Evolutionary conservation across 1,140 invertebrate species (phyloP).

Genomic region (Teleogryllus occipitalis): DNA sequence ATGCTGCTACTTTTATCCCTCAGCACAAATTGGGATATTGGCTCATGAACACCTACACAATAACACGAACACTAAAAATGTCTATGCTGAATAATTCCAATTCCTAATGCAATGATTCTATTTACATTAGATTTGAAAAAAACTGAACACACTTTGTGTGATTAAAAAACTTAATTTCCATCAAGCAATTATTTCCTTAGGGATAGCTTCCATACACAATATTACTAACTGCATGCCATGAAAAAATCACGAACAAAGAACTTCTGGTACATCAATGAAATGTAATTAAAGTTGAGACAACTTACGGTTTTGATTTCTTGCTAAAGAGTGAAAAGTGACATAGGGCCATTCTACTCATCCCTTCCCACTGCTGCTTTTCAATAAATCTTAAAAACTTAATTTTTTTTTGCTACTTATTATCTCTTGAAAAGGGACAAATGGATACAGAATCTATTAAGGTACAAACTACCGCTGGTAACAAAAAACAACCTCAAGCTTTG

Average conservation of each 20-base stretch:
- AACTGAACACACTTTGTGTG: not conserved
- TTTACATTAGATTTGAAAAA: not conserved
- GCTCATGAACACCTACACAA: not conserved
- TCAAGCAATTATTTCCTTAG: not conserved
- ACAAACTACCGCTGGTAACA: not conserved
- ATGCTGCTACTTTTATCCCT: not conserved
- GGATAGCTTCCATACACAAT: not conserved
- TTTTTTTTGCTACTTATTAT: not conserved
- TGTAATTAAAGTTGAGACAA: not conserved
- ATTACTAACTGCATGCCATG: not conserved
- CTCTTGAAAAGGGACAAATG: not conserved
- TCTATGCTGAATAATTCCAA: not conserved
- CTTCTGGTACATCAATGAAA: not conserved
- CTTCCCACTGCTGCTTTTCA: not conserved
- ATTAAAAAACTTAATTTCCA: not conserved
- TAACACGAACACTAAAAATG: not conserved
- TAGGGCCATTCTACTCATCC: not conserved
- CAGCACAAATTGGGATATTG: not conserved
- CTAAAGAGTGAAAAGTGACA: not conserved
- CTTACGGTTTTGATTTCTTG: not conserved
- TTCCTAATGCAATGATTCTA: too few relatives aligned
- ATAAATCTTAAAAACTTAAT: not conserved
- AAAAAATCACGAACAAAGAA: not conserved
- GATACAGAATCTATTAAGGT: not conserved
- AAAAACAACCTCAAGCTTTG: not conserved